phyloP scores from a whole-genome alignment of 1,140 invertebrate genomes.

The Cotesia glomerata region DNA sequence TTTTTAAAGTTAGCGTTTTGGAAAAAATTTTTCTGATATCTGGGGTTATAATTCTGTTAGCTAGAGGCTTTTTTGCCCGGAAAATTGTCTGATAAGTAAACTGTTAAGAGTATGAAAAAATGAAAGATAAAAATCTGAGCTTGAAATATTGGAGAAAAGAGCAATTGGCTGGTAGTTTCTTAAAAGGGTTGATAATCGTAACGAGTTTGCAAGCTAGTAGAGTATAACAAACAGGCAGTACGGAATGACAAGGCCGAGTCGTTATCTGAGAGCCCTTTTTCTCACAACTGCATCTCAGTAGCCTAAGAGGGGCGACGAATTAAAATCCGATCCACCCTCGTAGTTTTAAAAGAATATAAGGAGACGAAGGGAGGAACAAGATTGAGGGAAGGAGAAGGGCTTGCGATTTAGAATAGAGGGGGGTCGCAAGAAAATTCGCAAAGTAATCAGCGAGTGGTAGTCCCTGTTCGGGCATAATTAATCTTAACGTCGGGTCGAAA shows the following conservation, averaged over 20 bases:
- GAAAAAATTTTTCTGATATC: too few relatives aligned
- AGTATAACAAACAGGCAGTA: conserved; percentile 4
- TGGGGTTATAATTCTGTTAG: too few relatives aligned
- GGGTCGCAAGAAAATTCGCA: conserved; percentile 39
- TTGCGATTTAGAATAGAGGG: conserved; percentile 1
- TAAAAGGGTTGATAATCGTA: conserved; percentile 1
- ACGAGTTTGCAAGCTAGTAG: not conserved
- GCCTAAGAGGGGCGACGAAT: conserved; percentile 34
- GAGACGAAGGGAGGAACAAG: not conserved
- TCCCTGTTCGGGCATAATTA: conserved; percentile 39
- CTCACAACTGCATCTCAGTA: not conserved
- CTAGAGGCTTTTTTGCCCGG: too few relatives aligned
- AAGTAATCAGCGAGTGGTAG: conserved; percentile 40
- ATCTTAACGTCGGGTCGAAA: conserved; percentile 35
- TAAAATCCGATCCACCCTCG: conserved; percentile 40
- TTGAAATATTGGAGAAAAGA: not conserved
- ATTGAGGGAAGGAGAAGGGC: not conserved
- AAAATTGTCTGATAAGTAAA: too few relatives aligned
- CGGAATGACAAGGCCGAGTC: not conserved
- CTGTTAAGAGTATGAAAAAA: too few relatives aligned
- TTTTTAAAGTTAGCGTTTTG: too few relatives aligned
- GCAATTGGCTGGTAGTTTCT: conserved; percentile 1
- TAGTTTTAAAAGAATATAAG: not conserved
- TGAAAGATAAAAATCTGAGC: not conserved
- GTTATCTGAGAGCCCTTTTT: conserved; percentile 11